Conservation (phyloP, 2,113 vertebrate species). For the Microcebus griseorufus region DNA sequence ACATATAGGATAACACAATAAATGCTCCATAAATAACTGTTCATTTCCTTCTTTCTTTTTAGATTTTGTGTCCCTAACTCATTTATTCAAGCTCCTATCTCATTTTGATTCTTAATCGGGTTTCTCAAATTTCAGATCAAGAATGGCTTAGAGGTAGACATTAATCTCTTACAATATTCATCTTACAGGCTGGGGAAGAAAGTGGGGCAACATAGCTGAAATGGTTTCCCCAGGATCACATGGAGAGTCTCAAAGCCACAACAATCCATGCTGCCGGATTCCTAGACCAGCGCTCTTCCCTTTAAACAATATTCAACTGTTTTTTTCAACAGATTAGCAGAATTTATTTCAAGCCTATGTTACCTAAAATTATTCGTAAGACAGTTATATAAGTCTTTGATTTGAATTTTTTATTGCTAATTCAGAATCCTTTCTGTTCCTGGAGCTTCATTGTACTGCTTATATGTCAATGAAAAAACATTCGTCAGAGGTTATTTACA, state of each 20-base stretch:
- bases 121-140: constrained; percentile 19
- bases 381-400: not conserved
- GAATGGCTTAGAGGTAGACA: not conserved
- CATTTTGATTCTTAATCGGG: not conserved
- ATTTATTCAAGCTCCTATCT: not conserved
- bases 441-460: not conserved
- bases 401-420: not conserved
- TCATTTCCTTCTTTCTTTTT: not conserved
- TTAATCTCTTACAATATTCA: not conserved
- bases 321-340: not conserved
- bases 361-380: not conserved
- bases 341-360: constrained; percentile 6
- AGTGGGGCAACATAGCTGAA: not conserved
- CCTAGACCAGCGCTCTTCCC: not conserved
- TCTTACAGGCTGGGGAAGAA: not conserved
- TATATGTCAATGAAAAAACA: not conserved
- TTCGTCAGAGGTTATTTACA: not conserved
- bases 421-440: not conserved
- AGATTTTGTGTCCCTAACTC: not conserved
- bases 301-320: not conserved
- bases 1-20: not conserved
- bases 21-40: not conserved
- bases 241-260: not conserved
- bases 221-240: not conserved
- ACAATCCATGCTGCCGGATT: not conserved